phyloP scores from a whole-genome alignment of 2,888 invertebrate genomes.

The Apotomis betuletana region DNA sequence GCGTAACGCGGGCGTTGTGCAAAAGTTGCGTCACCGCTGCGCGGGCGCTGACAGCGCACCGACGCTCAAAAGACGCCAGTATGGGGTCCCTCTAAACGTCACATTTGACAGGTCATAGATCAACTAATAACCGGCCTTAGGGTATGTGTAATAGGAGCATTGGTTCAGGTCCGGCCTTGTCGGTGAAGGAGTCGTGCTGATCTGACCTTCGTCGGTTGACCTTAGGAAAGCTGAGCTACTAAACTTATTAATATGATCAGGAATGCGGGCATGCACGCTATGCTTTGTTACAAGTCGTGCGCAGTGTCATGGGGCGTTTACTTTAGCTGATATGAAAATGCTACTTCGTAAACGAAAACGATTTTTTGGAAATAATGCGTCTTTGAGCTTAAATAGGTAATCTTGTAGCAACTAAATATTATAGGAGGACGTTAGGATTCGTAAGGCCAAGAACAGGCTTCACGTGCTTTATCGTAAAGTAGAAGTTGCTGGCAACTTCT shows the following conservation, averaged over 20 bases:
- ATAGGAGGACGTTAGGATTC: no score
- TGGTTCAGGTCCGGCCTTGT: slow-evolving; percentile 42
- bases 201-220: slow-evolving; percentile 57
- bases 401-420: no score
- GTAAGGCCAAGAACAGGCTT: no score
- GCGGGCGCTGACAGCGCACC: no score
- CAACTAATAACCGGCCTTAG: slow-evolving; percentile 31
- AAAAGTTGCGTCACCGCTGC: no score
- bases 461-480: no score
- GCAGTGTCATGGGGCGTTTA: slow-evolving; percentile 6
- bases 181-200: slow-evolving; percentile 49
- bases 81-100: no score
- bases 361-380: no score
- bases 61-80: no score
- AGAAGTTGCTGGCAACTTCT: no score
- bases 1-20: no score
- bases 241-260: slow-evolving; percentile 28
- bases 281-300: slow-evolving; percentile 29
- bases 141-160: slow-evolving; percentile 19
- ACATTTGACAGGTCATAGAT: slow-evolving; percentile 42
- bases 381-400: no score
- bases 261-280: slow-evolving; percentile 38
- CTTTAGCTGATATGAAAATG: not conserved
- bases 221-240: slow-evolving; percentile 46
- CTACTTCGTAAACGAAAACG: not conserved